phyloP scores from a whole-genome alignment of 2,888 invertebrate genomes.

The Helicoverpa assulta region DNA sequence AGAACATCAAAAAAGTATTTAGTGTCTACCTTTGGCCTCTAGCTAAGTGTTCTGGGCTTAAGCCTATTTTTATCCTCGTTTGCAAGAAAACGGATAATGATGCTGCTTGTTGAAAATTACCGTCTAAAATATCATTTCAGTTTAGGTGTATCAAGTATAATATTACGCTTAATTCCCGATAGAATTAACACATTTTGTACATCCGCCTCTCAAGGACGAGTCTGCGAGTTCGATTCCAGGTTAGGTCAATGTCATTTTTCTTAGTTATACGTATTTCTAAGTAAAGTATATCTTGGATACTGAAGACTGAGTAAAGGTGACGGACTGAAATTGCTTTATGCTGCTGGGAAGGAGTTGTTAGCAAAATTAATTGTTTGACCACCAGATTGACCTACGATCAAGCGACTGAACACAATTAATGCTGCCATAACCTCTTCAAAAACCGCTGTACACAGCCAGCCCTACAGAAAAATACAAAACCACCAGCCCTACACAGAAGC shows the following conservation, averaged over 20 bases:
- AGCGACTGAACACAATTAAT: too few relatives aligned
- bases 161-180: not conserved
- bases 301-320: too few relatives aligned
- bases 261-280: too few relatives aligned
- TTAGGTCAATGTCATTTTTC: too few relatives aligned
- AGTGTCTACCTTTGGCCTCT: constrained; percentile 16
- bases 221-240: not conserved
- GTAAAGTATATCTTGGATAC: too few relatives aligned
- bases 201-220: too few relatives aligned
- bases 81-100: constrained; percentile 23
- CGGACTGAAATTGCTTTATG: too few relatives aligned
- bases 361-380: too few relatives aligned
- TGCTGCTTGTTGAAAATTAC: constrained; percentile 14
- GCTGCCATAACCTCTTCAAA: too few relatives aligned
- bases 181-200: not conserved
- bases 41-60: constrained; percentile 39
- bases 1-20: constrained; percentile 15
- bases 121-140: constrained; percentile 3
- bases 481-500: constrained; percentile 46
- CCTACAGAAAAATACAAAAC: constrained; percentile 29
- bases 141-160: not conserved
- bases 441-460: not conserved
- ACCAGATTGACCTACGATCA: too few relatives aligned
- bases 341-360: too few relatives aligned
- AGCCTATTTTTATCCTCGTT: constrained; percentile 43